phyloP scores from a whole-genome alignment of 2,797 vertebrate species.

The Hoplostethus atlanticus region DNA sequence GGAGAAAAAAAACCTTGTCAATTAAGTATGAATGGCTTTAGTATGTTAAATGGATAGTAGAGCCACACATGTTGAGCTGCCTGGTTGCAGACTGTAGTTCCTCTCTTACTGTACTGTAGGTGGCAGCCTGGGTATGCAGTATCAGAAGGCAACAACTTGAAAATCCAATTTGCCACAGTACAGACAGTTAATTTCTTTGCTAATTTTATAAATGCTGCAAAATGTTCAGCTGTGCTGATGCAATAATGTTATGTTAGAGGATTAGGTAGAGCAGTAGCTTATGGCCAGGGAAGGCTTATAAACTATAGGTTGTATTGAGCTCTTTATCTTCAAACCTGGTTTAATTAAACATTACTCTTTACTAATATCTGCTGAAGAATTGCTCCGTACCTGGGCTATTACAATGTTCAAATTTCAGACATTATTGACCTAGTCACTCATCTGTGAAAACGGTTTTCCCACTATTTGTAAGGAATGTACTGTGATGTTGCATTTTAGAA shows the following conservation, averaged over 20 bases:
- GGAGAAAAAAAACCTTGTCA: constrained; percentile 38
- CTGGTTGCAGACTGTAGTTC: constrained; percentile 41
- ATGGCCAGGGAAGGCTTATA: constrained; percentile 80
- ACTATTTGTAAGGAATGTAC: constrained; percentile 47
- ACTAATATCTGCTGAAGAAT: constrained; percentile 82
- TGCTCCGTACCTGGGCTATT: constrained; percentile 73
- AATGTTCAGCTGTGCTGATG: constrained; percentile 81
- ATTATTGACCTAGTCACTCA: constrained; percentile 51
- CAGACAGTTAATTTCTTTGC: constrained; percentile 86
- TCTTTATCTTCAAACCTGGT: constrained; percentile 81
- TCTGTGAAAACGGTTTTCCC: constrained; percentile 65
- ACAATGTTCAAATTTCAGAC: constrained; percentile 58
- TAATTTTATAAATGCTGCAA: constrained; percentile 87
- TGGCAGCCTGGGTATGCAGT: constrained; percentile 84
- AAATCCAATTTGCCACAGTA: constrained; percentile 84
- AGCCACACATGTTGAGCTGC: constrained; percentile 69
- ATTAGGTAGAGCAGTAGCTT: constrained; percentile 81
- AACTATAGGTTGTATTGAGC: constrained; percentile 85
- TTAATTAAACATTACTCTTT: constrained; percentile 85
- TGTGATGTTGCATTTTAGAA: constrained; percentile 52
- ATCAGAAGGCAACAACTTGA: constrained; percentile 70
- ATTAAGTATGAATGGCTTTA: constrained; percentile 53
- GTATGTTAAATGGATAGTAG: constrained; percentile 48
- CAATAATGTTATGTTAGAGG: constrained; percentile 83
- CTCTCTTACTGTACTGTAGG: constrained; percentile 81